Base-by-base conservation (phyloP, 2,888 invertebrate genomes). In the Apoderus coryli region DNA sequence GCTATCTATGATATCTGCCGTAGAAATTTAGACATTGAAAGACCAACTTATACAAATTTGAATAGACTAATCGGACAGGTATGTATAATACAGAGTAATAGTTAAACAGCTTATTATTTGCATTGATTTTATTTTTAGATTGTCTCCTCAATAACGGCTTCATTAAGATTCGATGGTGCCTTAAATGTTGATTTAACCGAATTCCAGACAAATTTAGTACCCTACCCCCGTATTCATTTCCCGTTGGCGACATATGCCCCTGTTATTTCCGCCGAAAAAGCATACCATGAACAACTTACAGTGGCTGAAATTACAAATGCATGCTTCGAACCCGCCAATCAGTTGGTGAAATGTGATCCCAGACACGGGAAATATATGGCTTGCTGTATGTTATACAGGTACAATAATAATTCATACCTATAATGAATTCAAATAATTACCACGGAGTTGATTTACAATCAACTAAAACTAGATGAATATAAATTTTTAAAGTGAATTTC, bases 211-310 rank as follows among this genome's bases (percentile, higher is more conserved):
- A 85, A 85, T 61, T 62, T 86, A 65, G 86, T 90, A 46, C 92
- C 92, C 29, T 90, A 92, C 61, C 92, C 92, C 3, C 75, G 92
- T 47, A 92, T 92, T 51, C 90, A 92, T 57, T 92, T 92, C 69
- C 92, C 90, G 6, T 64, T 92, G 45, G 82, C 80, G 40, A 80
- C 90, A 3, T 89, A 89, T 54, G 86, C 88, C 11, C 89, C 88
- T 9, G 84, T 90, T 44, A 86, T 89, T 55, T 85, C 86, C 16
- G 81, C 88, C 1, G 89, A 89, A 58, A 89, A 88, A 58, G 89
- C 89, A 4, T 86, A 86, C 58, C 89, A 90, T 49, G 90, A 90
- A 55, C 86, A 88, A 53, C 65, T 88, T 38, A 78, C 85, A 1
- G 89, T 88, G 4, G 72, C 82, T 3, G 90, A 92, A 54, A 92